These are phyloP conservation scores for Seira sanloemensis DNA, from an alignment of 2,888 invertebrate genomes.

Conservation along the genomic window DNA sequence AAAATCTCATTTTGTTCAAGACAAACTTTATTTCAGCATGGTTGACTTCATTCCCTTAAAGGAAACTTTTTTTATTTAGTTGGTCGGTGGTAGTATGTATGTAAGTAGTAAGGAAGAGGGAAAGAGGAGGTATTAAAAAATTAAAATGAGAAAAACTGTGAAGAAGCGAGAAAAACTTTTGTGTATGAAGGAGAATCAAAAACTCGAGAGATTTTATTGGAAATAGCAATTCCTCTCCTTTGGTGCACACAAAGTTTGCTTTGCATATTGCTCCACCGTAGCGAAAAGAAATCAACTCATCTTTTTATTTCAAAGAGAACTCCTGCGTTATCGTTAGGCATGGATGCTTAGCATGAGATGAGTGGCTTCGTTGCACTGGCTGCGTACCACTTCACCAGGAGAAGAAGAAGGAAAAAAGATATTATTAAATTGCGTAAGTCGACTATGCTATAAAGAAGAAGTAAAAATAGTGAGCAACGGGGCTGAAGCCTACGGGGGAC, in stretches of 20 bases:
- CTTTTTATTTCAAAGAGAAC: no score
- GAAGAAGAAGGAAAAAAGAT: no score
- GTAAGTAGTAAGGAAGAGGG: no score
- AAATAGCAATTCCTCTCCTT: neutral
- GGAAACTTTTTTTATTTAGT: neutral
- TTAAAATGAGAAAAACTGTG: neutral
- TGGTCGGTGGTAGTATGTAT: neutral
- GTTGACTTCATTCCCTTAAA: neutral
- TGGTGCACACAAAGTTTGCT: neutral
- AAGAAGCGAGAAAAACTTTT: neutral
- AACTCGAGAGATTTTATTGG: neutral
- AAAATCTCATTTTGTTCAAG: neutral
- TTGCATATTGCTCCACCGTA: no score
- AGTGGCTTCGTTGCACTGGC: slow-evolving; percentile 18
- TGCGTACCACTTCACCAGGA: no score
- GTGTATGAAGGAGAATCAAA: neutral
- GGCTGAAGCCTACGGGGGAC: neutral
- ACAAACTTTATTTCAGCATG: neutral
- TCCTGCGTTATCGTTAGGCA: neutral
- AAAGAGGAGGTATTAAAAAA: neutral
- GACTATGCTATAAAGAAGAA: neutral
- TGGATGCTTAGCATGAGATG: no score
- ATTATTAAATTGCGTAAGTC: slow-evolving; percentile 28
- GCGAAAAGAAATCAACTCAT: no score
- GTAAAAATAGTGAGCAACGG: neutral